phyloP scores from a whole-genome alignment of 2,888 invertebrate species.

The Melanostoma mellinum region DNA sequence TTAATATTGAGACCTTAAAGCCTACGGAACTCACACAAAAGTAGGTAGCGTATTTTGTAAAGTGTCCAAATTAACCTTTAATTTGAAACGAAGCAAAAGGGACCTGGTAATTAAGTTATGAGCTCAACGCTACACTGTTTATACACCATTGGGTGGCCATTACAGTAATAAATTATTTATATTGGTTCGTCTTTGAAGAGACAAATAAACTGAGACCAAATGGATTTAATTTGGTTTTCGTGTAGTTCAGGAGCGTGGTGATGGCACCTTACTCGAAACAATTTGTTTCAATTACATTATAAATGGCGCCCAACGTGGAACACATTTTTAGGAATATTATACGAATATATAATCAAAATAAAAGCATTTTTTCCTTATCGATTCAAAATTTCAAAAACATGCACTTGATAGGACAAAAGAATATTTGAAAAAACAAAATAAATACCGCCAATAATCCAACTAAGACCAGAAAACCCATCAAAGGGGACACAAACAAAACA shows the following conservation, averaged over 20 bases:
- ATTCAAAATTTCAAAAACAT: too few species aligned
- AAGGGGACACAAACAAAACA: constrained; percentile 26
- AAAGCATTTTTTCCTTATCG: too few species aligned
- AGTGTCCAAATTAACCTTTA: too few species aligned
- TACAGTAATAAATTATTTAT: constrained; percentile 22
- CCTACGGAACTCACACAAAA: constrained; percentile 14
- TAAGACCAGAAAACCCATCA: constrained; percentile 19
- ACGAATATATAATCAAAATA: too few species aligned
- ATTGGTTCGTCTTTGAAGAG: background rate
- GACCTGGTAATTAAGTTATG: constrained; percentile 58
- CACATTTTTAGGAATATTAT: background rate
- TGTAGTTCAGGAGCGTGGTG: background rate
- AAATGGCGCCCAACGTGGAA: constrained; percentile 15
- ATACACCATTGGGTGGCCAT: constrained; percentile 2
- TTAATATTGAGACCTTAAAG: constrained; percentile 23
- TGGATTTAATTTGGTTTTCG: background rate
- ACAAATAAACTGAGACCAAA: constrained; percentile 5
- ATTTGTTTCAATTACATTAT: background rate
- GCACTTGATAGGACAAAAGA: too few species aligned
- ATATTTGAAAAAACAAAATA: background rate
- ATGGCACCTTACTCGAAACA: background rate
- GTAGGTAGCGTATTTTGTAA: background rate
- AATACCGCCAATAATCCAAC: background rate
- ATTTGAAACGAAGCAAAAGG: background rate
- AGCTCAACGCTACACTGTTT: constrained; percentile 18